A percentile compares a stretch with the other conserved stretches of the same genome.
Evolutionary conservation across 2,888 invertebrate genomes (phyloP).

Genomic region (Drosophila testacea): DNA sequence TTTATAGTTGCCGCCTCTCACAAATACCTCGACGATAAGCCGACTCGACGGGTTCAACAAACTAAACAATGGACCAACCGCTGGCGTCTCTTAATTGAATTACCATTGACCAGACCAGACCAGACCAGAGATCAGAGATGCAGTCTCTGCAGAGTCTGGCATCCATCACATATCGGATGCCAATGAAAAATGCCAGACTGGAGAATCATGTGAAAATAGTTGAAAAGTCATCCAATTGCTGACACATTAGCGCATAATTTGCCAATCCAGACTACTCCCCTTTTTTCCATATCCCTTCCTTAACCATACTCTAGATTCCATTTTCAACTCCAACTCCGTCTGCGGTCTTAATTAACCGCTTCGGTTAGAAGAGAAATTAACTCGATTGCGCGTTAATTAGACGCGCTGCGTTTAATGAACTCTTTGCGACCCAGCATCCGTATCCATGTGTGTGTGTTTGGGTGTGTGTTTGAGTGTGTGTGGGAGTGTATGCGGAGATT

Average conservation of each 20-base stretch:
- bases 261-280: slow-evolving; percentile 18
- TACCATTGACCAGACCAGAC: slow-evolving; percentile 50
- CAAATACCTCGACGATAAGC: slow-evolving; percentile 46
- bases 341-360: slow-evolving; percentile 74
- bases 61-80: slow-evolving; percentile 67
- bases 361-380: slow-evolving; percentile 78
- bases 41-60: slow-evolving; percentile 61
- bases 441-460: slow-evolving; percentile 19
- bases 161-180: slow-evolving; percentile 39
- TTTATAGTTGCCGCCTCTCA: slow-evolving; percentile 46
- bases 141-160: slow-evolving; percentile 4
- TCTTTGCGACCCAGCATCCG: slow-evolving; percentile 36
- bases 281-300: neutral
- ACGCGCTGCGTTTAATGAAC: slow-evolving; percentile 77
- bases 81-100: slow-evolving; percentile 66
- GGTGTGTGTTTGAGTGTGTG: slow-evolving; percentile 7
- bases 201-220: slow-evolving; percentile 46
- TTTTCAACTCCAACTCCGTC: slow-evolving; percentile 46
- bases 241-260: slow-evolving; percentile 77
- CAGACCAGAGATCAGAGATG: slow-evolving; percentile 13
- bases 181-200: slow-evolving; percentile 53
- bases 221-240: slow-evolving; percentile 57
- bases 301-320: neutral
- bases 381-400: slow-evolving; percentile 80
- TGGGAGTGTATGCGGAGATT: slow-evolving; percentile 45